A percentile compares a stretch with the other conserved stretches of the same genome.
phyloP scores from a whole-genome alignment of 2,888 invertebrate species.

The Strigamia crassipes region DNA sequence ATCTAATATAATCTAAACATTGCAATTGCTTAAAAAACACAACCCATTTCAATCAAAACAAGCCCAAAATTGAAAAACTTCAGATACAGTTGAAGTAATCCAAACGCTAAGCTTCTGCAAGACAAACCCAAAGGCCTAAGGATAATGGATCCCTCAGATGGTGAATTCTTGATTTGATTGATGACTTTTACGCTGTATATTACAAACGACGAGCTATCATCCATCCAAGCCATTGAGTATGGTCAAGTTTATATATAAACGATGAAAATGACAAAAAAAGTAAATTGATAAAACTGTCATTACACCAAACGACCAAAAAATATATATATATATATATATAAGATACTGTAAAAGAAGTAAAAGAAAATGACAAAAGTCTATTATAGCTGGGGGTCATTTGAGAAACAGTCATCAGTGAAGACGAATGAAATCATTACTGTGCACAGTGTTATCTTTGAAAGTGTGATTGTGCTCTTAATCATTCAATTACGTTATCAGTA shows the following conservation, averaged over 20 bases:
- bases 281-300: slow-evolving; percentile 16
- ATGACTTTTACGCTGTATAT: slow-evolving; percentile 12
- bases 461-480: slow-evolving; percentile 34
- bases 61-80: too few species aligned
- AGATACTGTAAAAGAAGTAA: not conserved
- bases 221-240: slow-evolving; percentile 19
- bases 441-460: not conserved
- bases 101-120: not conserved
- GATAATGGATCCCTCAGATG: slow-evolving; percentile 6
- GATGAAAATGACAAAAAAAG: slow-evolving; percentile 25
- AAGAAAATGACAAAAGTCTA: slow-evolving; percentile 26
- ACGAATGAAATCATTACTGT: slow-evolving; percentile 25
- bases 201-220: slow-evolving; percentile 18
- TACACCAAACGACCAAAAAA: slow-evolving; percentile 6
- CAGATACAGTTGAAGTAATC: not conserved
- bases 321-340: not conserved
- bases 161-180: not conserved
- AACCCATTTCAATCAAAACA: too few species aligned
- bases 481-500: not conserved
- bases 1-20: too few species aligned
- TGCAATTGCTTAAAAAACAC: too few species aligned
- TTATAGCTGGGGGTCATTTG: slow-evolving; percentile 23
- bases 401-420: slow-evolving; percentile 31
- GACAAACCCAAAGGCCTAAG: not conserved
- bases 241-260: slow-evolving; percentile 24